These are phyloP conservation scores for Parazoanthus darwini DNA, from an alignment of 92 coral and sea anemone species.

Conservation along the genomic window DNA sequence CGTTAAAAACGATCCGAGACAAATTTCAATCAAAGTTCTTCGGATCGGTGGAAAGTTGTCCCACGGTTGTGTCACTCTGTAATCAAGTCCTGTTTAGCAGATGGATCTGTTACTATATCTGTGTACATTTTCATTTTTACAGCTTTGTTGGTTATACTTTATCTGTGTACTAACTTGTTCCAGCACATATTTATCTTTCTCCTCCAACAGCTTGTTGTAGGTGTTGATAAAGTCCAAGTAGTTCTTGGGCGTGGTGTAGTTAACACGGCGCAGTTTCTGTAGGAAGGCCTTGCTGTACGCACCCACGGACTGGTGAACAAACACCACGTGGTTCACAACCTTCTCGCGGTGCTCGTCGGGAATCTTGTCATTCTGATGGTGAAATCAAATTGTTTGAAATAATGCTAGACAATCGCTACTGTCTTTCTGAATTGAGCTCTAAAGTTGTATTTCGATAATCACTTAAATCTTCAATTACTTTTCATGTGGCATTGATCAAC, in stretches of 20 bases:
- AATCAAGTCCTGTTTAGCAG: not conserved
- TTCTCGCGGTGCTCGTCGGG: slow-evolving; percentile 94
- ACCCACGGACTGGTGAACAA: slow-evolving; percentile 96
- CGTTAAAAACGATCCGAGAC: too few species aligned
- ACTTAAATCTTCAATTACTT: too few species aligned
- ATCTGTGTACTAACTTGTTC: slow-evolving; percentile 54
- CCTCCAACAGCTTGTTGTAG: slow-evolving; percentile 94
- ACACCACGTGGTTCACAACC: slow-evolving; percentile 98
- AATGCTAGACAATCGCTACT: not conserved
- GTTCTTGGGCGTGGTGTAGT: slow-evolving; percentile 98
- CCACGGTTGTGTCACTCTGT: too few species aligned
- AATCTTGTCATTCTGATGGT: slow-evolving; percentile 89
- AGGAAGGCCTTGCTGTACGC: slow-evolving; percentile 83
- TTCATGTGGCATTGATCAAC: too few species aligned
- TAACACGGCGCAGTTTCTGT: slow-evolving; percentile 93
- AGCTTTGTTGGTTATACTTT: too few species aligned
- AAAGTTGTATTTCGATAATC: too few species aligned
- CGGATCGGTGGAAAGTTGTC: too few species aligned
- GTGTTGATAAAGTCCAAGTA: slow-evolving; percentile 98
- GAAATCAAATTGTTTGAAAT: not conserved
- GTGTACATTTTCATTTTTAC: too few species aligned
- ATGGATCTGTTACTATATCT: not conserved
- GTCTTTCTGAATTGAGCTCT: too few species aligned
- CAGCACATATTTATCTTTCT: slow-evolving; percentile 93
- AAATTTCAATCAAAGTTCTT: too few species aligned